Evolutionary conservation across 2,113 vertebrate species (phyloP).

Genomic region (Syngnathoides biaculeatus): DNA sequence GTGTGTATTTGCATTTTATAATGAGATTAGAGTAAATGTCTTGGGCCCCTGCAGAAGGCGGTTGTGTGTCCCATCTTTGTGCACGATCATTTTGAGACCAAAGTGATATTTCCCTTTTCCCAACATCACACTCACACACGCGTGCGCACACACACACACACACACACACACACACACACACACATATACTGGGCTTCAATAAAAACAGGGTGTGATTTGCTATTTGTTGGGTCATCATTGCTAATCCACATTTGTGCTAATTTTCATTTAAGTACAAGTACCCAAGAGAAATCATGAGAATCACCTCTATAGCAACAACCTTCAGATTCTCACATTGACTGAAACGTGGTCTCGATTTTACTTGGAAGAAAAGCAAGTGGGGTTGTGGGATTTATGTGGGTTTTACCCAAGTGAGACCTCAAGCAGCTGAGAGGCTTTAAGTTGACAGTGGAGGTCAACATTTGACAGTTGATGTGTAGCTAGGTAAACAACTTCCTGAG

Average conservation of each 20-base stretch:
- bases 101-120: conserved; percentile 48
- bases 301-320: conserved; percentile 55
- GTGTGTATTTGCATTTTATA: conserved; percentile 78
- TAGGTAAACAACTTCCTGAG: conserved; percentile 16
- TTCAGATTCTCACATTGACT: conserved; percentile 62
- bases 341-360: conserved; percentile 57
- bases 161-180: conserved; percentile 44
- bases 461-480: conserved; percentile 35
- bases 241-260: conserved; percentile 34
- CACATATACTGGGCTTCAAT: conserved; percentile 39
- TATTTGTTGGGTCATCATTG: conserved; percentile 53
- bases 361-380: conserved; percentile 50
- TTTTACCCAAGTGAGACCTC: conserved; percentile 55
- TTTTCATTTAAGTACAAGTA: conserved; percentile 53
- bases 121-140: conserved; percentile 49
- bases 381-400: conserved; percentile 52
- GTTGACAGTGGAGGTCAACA: conserved; percentile 48
- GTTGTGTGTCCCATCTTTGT: conserved; percentile 44
- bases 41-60: conserved; percentile 58
- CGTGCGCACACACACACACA: too few species aligned
- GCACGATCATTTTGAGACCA: conserved; percentile 49
- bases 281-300: conserved; percentile 31
- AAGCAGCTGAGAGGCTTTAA: conserved; percentile 39
- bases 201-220: conserved; percentile 23
- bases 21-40: conserved; percentile 75